Evolutionary conservation across 2,113 vertebrate species (phyloP), one percentile per base, ranked within the genome.

Genomic region (Prionailurus viverrinus): DNA sequence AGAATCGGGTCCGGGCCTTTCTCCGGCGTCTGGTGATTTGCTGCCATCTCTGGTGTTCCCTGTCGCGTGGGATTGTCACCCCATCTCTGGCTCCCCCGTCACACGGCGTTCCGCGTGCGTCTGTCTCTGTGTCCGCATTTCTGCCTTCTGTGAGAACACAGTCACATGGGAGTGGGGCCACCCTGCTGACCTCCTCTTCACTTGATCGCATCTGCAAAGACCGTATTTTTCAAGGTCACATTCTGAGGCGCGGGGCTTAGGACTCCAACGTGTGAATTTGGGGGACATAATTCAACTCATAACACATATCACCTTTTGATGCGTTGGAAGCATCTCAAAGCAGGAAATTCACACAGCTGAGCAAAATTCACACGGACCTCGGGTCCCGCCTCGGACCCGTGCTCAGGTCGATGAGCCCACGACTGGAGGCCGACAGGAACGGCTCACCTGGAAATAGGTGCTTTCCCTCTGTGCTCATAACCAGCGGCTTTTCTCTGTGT

Each of bases 81-180:
- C 18, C 39, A 2, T 48, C 51, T 53, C 82, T 16, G 16, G 82
- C 55, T 55, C 31, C 6, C 0, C 2, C 16, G 14, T 53, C 27
- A 31, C 5, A 0, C 1, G 7, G 1, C 2, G 2, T 29, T 11
- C 14, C 3, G 16, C 5, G 39, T 1, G 41, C 45, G 0, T 23
- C 65, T 73, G 4, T 89, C 65, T 58, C 55, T 3, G 74, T 14
- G 74, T 14, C 45, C 36, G 29, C 0, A 27, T 45, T 0, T 23
- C n/a, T 2, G 8, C 9, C 12, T 55, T 13, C 1, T 13, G 15
- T 33, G 31, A 66, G 61, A 9, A 63, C 58, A 48, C 15, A 14
- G 63, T 63, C 36, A 2, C 48, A 0, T 31, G 45, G 53, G 31
- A 48, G 33, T 7, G 36, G 15, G 39, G 36, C 29, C 48, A 63